Evolutionary conservation across 2,888 invertebrate genomes (phyloP).

Genomic region (Sthenelais limicola): DNA sequence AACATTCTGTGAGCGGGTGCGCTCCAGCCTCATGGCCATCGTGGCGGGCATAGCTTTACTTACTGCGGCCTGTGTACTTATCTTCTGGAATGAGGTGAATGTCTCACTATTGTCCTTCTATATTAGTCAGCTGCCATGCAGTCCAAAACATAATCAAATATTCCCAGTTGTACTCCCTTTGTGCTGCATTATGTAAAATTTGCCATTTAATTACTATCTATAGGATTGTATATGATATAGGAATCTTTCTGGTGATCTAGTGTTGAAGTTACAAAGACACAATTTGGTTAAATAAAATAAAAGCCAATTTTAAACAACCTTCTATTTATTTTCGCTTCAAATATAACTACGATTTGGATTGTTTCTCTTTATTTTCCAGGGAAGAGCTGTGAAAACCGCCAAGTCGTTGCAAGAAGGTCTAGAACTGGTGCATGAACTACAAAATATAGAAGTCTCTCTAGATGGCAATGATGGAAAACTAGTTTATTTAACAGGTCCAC

Average conservation of each 20-base stretch:
- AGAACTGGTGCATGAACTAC: slow-evolving; percentile 76
- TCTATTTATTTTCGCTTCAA: too few relatives aligned
- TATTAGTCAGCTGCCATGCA: too few relatives aligned
- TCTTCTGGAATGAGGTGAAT: slow-evolving; percentile 89
- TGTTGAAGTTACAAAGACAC: too few relatives aligned
- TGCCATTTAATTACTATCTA: too few relatives aligned
- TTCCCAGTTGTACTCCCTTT: slow-evolving; percentile 53
- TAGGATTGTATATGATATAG: too few relatives aligned
- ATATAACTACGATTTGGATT: too few relatives aligned
- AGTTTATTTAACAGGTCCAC: slow-evolving; percentile 83
- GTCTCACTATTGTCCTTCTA: too few relatives aligned
- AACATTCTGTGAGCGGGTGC: slow-evolving; percentile 59
- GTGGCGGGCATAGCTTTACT: slow-evolving; percentile 61
- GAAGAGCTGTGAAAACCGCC: slow-evolving; percentile 84
- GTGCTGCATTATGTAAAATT: too few relatives aligned
- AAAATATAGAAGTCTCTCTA: slow-evolving; percentile 73
- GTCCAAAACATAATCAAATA: too few relatives aligned
- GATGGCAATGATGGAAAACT: slow-evolving; percentile 82
- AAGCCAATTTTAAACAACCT: too few relatives aligned
- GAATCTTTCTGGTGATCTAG: too few relatives aligned
- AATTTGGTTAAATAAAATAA: too few relatives aligned
- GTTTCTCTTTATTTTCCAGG: slow-evolving; percentile 75
- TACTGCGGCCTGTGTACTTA: slow-evolving; percentile 70
- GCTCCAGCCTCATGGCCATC: slow-evolving; percentile 58
- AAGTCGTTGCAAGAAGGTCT: slow-evolving; percentile 85